Conservation (phyloP, 2,888 invertebrate genomes). For the Limenitis camilla region DNA sequence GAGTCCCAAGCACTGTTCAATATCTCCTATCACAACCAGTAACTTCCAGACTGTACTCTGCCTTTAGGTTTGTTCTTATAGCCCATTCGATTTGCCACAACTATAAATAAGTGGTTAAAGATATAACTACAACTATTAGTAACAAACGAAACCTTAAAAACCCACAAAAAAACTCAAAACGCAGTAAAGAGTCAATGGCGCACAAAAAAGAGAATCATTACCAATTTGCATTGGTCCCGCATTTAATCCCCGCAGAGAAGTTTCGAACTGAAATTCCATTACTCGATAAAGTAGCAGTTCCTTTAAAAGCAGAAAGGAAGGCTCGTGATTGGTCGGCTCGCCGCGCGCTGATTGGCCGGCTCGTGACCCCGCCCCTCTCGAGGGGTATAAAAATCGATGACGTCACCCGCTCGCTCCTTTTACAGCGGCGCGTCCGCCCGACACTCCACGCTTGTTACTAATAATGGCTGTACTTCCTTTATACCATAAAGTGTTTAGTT, state of each 20-base stretch:
- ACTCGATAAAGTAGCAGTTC: conserved; percentile 48
- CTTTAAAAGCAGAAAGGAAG: conserved; percentile 57
- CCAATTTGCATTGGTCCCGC: conserved; percentile 52
- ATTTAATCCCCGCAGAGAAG: conserved; percentile 58
- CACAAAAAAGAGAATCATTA: conserved; percentile 39
- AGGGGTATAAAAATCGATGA: conserved; percentile 73
- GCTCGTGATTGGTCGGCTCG: conserved; percentile 65
- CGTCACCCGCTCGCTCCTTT: conserved; percentile 51
- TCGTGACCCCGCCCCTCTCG: conserved; percentile 61
- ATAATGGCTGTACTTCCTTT: conserved; percentile 67
- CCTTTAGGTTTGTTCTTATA: too few relatives aligned
- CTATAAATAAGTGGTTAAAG: too few relatives aligned
- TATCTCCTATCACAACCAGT: too few relatives aligned
- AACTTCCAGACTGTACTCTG: too few relatives aligned
- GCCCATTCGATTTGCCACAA: too few relatives aligned
- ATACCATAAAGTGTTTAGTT: conserved; percentile 69
- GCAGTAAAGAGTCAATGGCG: conserved; percentile 31
- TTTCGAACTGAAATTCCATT: conserved; percentile 69
- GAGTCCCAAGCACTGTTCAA: too few relatives aligned
- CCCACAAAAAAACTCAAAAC: conserved; percentile 3
- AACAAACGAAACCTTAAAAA: neutral
- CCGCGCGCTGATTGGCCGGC: conserved; percentile 64
- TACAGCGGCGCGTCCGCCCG: conserved; percentile 52
- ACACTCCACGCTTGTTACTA: conserved; percentile 65
- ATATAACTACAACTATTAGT: neutral